phyloP scores from a whole-genome alignment of 2,888 invertebrate species.

The Galerucella pusilla region DNA sequence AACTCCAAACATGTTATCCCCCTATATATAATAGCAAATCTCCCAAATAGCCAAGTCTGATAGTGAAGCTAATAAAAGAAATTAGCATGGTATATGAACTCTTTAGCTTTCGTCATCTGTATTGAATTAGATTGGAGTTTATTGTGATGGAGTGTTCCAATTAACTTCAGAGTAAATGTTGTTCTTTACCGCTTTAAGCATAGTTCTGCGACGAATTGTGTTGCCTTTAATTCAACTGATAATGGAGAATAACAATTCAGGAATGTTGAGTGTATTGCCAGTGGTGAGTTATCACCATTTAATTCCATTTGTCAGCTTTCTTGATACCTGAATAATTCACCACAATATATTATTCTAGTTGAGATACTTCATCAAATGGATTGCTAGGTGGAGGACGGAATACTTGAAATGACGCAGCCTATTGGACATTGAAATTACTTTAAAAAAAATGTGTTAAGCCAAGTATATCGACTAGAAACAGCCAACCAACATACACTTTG shows the following conservation, averaged over 20 bases:
- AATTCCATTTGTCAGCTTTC: conserved; percentile 16
- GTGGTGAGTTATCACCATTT: conserved; percentile 20
- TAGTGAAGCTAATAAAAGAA: conserved; percentile 33
- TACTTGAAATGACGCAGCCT: not conserved
- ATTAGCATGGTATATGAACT: conserved; percentile 30
- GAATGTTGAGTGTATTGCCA: conserved; percentile 26
- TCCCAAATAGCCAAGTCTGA: conserved; percentile 11
- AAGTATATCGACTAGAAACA: too few relatives aligned
- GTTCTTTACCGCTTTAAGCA: conserved; percentile 32
- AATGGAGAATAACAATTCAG: conserved; percentile 28
- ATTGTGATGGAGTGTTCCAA: conserved; percentile 39
- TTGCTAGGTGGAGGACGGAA: not conserved
- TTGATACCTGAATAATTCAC: conserved; percentile 20
- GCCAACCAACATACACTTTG: too few relatives aligned
- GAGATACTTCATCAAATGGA: not conserved
- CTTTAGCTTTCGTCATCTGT: conserved; percentile 32
- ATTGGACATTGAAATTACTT: too few relatives aligned
- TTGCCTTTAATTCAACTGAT: conserved; percentile 18
- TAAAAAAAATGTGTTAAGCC: too few relatives aligned
- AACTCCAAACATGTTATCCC: not conserved
- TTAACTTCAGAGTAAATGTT: conserved; percentile 32
- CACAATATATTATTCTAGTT: not conserved
- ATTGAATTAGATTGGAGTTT: conserved; percentile 38
- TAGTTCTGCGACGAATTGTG: conserved; percentile 25
- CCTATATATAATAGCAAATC: conserved; percentile 15